Base-by-base conservation (phyloP, 1,140 invertebrate genomes). In the Drosophila bocqueti region DNA sequence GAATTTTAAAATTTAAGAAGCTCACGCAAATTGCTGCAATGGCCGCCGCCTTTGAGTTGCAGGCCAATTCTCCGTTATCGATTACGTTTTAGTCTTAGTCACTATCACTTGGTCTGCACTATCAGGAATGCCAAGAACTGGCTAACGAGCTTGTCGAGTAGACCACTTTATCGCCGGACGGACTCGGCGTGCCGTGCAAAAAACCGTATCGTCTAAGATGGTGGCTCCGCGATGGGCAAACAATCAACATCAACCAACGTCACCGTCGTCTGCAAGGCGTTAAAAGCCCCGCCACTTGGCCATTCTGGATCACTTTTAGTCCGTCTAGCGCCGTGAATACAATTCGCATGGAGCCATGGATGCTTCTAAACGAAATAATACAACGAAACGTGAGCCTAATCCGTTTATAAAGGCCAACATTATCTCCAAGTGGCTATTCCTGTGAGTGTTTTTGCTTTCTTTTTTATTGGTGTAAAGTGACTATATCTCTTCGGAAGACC, bases 401-500 rank as follows among this genome's bases (percentile, higher is more conserved):
- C 84, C 84, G 7, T 90, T 79, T 49, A 42, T 59, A n/a, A 60
- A 66, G 38, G 84, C 84, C 21, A 89, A 89, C 36, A 52, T 89
- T 42, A 59, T 89, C 16, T 89, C 84, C 2, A 89, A 90, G 31
- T 89, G 84, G 84, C 49, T 89, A 58, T 89, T 90, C 43, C 60
- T 89, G 84, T 89, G 54, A 89, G 84, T 89, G 46, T 6, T 42
- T 18, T 2, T 24, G 24, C 24, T 24, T 1, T 18, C 57, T 26
- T 26, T 29, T 21, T 50, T 40, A 31, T 59, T 18, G 6, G 18
- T 77, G 36, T 47, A 36, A 43, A 57, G 72, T 74, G 57, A 29
- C 9, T 16, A 67, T 15, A 38, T 43, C 21, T 4, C n/a, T 36
- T 1, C 4, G 18, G 67, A 43, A 55, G 1, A 2, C 8, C 8